Evolutionary conservation across 2,888 invertebrate genomes (phyloP), one percentile per base, ranked within the genome.

Genomic region (Epicampocera succincta): DNA sequence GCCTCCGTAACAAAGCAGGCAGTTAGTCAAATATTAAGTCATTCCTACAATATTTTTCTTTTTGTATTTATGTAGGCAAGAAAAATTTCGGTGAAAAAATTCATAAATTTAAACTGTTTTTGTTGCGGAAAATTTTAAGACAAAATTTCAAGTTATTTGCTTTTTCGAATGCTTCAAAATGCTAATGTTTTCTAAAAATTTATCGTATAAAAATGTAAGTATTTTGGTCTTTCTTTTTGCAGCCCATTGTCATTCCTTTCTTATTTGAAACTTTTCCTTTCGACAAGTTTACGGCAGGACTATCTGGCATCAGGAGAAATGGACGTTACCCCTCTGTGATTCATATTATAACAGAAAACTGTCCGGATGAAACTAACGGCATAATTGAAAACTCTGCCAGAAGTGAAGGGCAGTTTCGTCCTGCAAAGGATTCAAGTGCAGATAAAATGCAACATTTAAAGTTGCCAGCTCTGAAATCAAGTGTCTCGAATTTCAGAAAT

Each of bases 271-370:
- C 19, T 17, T 60, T 6, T 11, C 1, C 5, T 0, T 13, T n/a
- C 68, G 6, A 29, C 15, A 12, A 88, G 88, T 82, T 88, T 58
- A 86, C 82, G 29, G 40, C 80, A 33, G 69, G 83, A 33, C 25
- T 83, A 6, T 33, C 33, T 25, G 25, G 25, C 33, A 33, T 33
- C 13, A 77, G 38, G 5, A 84, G 54, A 17, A 61, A 65, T 44
- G 80, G 74, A 8, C 79, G 63, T 42, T 78, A 75, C 48, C 79
- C 66, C 4, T 82, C 76, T 9, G 13, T 65, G 19, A 66, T 69
- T 4, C 46, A 66, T 3, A 15, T 61, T 5, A n/a, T 56, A 25
- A 29, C 66, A 44, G 19, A 44, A 1, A 68, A 19, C 1, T 33
- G 11, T 29, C n/a, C 11, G 4, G 4, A 25, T 8, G 8, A 9